Evolutionary conservation across 2,888 invertebrate species (phyloP).

Genomic region (Gari tellinella): DNA sequence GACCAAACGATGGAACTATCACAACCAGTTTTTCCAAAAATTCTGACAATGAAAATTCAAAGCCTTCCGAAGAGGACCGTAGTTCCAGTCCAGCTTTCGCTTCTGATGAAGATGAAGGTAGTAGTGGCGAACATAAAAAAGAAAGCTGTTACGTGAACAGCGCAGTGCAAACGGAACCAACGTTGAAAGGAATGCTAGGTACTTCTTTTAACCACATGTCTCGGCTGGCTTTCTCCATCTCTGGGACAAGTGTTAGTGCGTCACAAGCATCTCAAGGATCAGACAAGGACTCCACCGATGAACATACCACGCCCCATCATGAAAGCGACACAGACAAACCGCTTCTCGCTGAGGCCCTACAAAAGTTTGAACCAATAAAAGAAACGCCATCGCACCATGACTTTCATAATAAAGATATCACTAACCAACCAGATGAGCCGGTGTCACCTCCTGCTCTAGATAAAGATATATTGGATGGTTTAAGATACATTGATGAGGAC

Average conservation of each 20-base stretch:
- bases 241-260: slow-evolving; percentile 62
- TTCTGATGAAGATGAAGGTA: slow-evolving; percentile 94
- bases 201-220: slow-evolving; percentile 67
- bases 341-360: slow-evolving; percentile 23
- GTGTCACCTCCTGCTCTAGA: slow-evolving; percentile 60
- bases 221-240: slow-evolving; percentile 64
- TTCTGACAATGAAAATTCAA: slow-evolving; percentile 65
- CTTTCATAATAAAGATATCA: slow-evolving; percentile 4
- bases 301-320: not conserved
- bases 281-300: slow-evolving; percentile 46
- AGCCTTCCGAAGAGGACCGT: slow-evolving; percentile 88
- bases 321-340: slow-evolving; percentile 35
- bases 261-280: slow-evolving; percentile 55
- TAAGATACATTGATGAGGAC: slow-evolving; percentile 82
- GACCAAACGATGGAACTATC: slow-evolving; percentile 56
- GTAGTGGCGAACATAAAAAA: slow-evolving; percentile 68
- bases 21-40: slow-evolving; percentile 74
- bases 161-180: slow-evolving; percentile 70
- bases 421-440: slow-evolving; percentile 18
- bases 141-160: slow-evolving; percentile 70
- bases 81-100: slow-evolving; percentile 97
- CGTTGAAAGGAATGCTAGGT: slow-evolving; percentile 68
- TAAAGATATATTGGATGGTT: slow-evolving; percentile 73
- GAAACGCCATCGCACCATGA: slow-evolving; percentile 7
- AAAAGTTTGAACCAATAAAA: slow-evolving; percentile 29